phyloP scores from a whole-genome alignment of 2,888 invertebrate genomes.

The Agrenia bidenticulata region DNA sequence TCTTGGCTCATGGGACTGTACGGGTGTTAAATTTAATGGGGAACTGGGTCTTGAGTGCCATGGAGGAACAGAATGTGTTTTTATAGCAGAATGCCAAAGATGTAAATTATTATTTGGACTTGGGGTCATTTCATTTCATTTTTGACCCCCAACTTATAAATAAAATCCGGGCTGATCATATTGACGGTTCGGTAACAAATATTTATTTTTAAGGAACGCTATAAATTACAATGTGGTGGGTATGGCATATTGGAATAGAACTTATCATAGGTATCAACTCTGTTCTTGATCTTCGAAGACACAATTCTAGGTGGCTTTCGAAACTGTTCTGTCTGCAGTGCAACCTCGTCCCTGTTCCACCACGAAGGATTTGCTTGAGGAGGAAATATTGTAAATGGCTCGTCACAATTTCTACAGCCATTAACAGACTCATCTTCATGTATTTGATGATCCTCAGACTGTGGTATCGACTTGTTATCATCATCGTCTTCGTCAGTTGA shows the following conservation, averaged over 20 bases:
- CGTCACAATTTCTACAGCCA: neutral
- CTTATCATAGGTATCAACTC: neutral
- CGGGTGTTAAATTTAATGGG: constrained; percentile 23
- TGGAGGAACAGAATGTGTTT: constrained; percentile 18
- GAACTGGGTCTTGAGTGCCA: constrained; percentile 29
- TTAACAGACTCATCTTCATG: neutral
- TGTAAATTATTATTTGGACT: too few relatives aligned
- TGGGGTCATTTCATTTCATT: neutral
- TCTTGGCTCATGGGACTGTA: constrained; percentile 32
- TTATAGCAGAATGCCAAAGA: too few relatives aligned
- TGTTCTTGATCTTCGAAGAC: neutral
- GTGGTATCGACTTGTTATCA: neutral
- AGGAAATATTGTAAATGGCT: neutral
- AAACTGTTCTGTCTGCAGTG: neutral
- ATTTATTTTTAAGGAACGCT: too few relatives aligned
- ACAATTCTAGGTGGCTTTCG: neutral
- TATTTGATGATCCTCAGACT: neutral
- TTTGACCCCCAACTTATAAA: too few relatives aligned
- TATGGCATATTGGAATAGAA: constrained; percentile 18
- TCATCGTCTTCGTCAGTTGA: neutral
- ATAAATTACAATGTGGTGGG: constrained; percentile 21
- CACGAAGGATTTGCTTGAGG: neutral
- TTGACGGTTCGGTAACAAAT: too few relatives aligned
- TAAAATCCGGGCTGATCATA: too few relatives aligned
- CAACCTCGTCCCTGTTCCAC: constrained; percentile 2